A percentile compares a stretch with the other conserved stretches of the same genome.
Evolutionary conservation across 2,113 vertebrate genomes (phyloP).

Genomic region (Cyprinodon variegatus): DNA sequence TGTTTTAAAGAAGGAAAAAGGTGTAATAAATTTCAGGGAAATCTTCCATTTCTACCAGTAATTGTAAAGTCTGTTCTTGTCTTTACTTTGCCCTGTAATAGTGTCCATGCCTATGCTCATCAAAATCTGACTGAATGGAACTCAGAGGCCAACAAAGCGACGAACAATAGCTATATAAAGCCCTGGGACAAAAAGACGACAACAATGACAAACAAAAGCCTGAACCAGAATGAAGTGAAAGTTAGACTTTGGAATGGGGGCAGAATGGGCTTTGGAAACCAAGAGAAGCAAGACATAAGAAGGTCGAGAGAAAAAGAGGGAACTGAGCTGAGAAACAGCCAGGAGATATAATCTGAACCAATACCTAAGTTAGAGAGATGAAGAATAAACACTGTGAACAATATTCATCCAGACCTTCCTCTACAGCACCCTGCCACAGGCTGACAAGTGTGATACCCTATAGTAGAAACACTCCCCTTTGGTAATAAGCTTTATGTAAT

Average conservation of each 20-base stretch:
- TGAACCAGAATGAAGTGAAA: conserved; percentile 36
- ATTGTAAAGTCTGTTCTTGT: conserved; percentile 18
- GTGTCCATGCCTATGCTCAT: conserved; percentile 22
- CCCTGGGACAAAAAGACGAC: conserved; percentile 42
- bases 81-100: conserved; percentile 36
- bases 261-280: conserved; percentile 37
- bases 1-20: conserved; percentile 14
- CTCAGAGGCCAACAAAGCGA: conserved; percentile 46
- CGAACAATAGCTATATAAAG: conserved; percentile 66
- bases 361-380: neutral
- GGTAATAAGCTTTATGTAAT: too few relatives aligned
- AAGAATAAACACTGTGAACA: neutral
- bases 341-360: conserved; percentile 15
- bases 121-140: conserved; percentile 53
- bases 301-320: conserved; percentile 20
- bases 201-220: conserved; percentile 54
- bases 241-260: conserved; percentile 11
- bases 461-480: too few relatives aligned
- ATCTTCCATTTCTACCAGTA: conserved; percentile 14
- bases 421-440: too few relatives aligned
- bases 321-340: conserved; percentile 44
- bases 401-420: neutral
- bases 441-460: too few relatives aligned
- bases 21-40: neutral
- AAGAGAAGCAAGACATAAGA: conserved; percentile 23